Conservation (phyloP, 2,113 vertebrate species). For the Chinchilla lanigera region DNA sequence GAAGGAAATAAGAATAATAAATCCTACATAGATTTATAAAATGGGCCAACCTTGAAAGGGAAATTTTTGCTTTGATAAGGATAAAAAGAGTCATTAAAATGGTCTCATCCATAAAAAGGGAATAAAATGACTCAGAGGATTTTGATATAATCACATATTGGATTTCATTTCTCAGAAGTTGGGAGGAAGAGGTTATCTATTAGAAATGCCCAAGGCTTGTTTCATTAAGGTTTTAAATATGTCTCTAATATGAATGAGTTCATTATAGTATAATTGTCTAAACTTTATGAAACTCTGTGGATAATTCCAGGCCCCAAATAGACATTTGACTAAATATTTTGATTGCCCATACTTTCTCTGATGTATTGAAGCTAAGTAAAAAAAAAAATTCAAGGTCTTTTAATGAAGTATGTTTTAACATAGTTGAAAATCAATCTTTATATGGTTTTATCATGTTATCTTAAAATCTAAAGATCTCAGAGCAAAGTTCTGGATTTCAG, state of each 20-base stretch:
- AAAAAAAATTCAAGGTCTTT: background rate
- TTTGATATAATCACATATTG: background rate
- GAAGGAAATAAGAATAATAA: background rate
- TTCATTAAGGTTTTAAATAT: constrained; percentile 5
- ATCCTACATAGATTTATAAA: background rate
- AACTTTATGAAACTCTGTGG: background rate
- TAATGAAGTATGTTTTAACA: background rate
- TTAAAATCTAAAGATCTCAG: constrained; percentile 6
- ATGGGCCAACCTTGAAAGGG: background rate
- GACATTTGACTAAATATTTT: constrained; percentile 42
- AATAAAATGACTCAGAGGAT: constrained; percentile 3
- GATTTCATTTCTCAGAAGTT: background rate
- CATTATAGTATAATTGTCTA: background rate
- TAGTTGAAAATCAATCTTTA: background rate
- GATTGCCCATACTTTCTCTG: background rate
- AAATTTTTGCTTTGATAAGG: background rate
- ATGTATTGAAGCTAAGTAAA: background rate
- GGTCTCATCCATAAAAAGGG: background rate
- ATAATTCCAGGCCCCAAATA: background rate
- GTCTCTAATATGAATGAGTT: background rate
- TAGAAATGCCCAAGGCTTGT: background rate
- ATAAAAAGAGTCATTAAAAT: background rate
- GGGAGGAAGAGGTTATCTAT: background rate
- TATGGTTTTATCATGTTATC: background rate
- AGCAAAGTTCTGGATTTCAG: background rate